Base-by-base conservation (phyloP, 1,140 invertebrate genomes). In the Drosophila lacertosa region DNA sequence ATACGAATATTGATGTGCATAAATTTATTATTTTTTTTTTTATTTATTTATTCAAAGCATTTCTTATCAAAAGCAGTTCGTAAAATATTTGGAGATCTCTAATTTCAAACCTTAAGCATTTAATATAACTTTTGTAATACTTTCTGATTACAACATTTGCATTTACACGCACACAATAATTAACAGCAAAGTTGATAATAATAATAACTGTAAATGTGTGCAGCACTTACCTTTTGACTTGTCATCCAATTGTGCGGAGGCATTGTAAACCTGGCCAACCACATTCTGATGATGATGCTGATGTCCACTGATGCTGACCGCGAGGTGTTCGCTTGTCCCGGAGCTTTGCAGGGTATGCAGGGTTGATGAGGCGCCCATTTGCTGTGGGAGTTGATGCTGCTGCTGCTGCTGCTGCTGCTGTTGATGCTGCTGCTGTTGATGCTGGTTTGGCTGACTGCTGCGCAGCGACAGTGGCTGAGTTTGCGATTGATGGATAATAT, bases 211-310 rank as follows among this genome's bases (percentile, higher is more conserved):
- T 22, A 4, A 22, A 2, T 22, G 20, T n/a, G n/a, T n/a, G 22
- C 1, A 15, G 6, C 26, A 40, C 67, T 74, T 67, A 90, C 89
- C 77, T 73, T 90, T 90, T 2, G 59, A 65, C 39, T 89, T 90
- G 20, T 86, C 80, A 58, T 89, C 89, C 39, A 70, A 57, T 40
- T 77, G 69, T 15, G 74, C 24, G 40, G 64, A 47, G 37, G 32
- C 44, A 77, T n/a, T n/a, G n/a, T 77, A 84, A 5, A 76, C 40
- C 24, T 72, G 63, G 37, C 35, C 55, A 33, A 26, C 63, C 53
- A 57, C 69, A 16, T 73, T 75, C 39, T 63, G 57, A 32, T 89
- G 78, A 26, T 60, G 72, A 50, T 67, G 63, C 18, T 81, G 71
- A 53, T 82, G 74, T 9, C 51, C 44, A 45, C 37, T 77, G 58